Base-by-base conservation (phyloP, 2,888 invertebrate genomes). In the Zygogramma bicolorata region DNA sequence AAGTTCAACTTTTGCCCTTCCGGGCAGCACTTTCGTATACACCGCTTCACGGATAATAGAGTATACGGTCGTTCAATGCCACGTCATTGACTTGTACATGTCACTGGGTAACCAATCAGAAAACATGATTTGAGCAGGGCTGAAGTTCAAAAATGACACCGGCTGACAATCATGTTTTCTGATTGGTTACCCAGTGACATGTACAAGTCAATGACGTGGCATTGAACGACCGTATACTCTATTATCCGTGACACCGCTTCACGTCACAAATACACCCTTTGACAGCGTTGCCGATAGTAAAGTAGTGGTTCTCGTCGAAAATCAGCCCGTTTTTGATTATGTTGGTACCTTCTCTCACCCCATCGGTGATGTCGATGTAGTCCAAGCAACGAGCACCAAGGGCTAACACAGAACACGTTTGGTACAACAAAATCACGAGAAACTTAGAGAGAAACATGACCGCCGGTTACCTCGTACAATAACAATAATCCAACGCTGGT, bases 341-440 rank as follows among this genome's bases (percentile, higher is more conserved):
- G n/a, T 72, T 61, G 1, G 58, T 68, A 40, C 80, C 80, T 0
- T 40, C 65, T 6, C 25, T 71, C 13, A 62, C 40, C 2, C 80
- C 80, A 49, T 80, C 75, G 6, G 74, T 76, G 27, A 81, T 78
- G 67, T 81, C 80, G 10, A 80, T 70, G 34, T 49, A 74, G 27
- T 70, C 67, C 10, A 53, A 63, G 65, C 79, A 79, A 7, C 42
- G 62, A 15, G 38, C 40, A 20, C 63, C 68, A 8, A 49, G 25
- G 38, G 69, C 53, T 18, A 62, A 25, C n/a, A 20, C 49, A 0
- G 7, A 6, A 7, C 59, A n/a, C 25, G 29, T 67, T 46, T 62
- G 63, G 5, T 31, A 25, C 8, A 68, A 42, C 2, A 73, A 25
- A 34, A 74, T 38, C 34, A 71, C 31, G n/a, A 60, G 15, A 2